phyloP scores from a whole-genome alignment of 2,888 invertebrate species.

The Lasioglossum morio region DNA sequence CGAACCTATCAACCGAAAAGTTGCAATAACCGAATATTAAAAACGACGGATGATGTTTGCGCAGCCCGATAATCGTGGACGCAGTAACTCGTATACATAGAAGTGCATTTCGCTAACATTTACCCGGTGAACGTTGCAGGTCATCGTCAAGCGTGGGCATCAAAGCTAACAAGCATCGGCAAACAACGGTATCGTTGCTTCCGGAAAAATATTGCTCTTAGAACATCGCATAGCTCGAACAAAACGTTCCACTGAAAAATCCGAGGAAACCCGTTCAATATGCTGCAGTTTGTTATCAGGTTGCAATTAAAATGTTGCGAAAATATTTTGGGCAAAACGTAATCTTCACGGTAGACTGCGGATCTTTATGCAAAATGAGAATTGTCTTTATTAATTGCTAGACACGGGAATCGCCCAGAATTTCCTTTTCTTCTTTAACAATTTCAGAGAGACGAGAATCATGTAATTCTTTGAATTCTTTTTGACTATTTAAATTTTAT shows the following conservation, averaged over 20 bases:
- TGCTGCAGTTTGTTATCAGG: neutral
- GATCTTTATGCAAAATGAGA: neutral
- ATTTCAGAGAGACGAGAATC: neutral
- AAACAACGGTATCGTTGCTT: slow-evolving; percentile 10
- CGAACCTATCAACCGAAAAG: slow-evolving; percentile 20
- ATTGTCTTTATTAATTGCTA: neutral
- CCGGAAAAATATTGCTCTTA: neutral
- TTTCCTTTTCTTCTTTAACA: neutral
- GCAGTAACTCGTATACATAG: neutral
- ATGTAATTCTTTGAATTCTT: no score
- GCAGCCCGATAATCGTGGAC: slow-evolving; percentile 19
- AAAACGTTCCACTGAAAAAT: neutral
- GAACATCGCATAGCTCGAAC: neutral
- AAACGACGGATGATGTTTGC: slow-evolving; percentile 25
- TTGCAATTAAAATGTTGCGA: neutral
- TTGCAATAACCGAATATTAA: slow-evolving; percentile 49
- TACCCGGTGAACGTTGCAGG: neutral
- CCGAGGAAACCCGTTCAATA: neutral
- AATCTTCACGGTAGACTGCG: neutral
- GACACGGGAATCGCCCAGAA: neutral
- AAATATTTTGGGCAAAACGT: neutral
- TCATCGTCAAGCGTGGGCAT: neutral
- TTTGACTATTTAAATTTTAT: neutral
- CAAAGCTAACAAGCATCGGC: neutral
- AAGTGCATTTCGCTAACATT: slow-evolving; percentile 10